These are phyloP conservation scores for Atherinomorus stipes DNA, from an alignment of 2,113 vertebrate species.

Conservation along the genomic window DNA sequence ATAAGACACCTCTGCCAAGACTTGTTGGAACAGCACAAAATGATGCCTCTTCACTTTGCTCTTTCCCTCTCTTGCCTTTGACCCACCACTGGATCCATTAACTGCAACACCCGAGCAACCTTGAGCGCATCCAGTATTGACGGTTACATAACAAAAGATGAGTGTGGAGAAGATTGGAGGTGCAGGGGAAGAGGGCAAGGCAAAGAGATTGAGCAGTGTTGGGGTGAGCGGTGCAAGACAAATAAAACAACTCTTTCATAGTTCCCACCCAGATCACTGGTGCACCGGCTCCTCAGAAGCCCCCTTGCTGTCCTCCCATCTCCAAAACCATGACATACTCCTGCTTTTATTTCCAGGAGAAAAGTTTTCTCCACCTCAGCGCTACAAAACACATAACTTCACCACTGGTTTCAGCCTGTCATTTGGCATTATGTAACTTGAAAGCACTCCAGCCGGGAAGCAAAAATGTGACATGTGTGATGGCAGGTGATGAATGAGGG, in stretches of 20 bases:
- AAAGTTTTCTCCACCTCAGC: constrained; percentile 46
- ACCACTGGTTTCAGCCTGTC: constrained; percentile 63
- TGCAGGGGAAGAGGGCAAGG: constrained; percentile 24
- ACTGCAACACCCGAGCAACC: constrained; percentile 55
- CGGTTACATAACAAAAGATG: constrained; percentile 62
- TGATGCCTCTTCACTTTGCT: constrained; percentile 48
- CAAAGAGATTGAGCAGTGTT: constrained; percentile 40
- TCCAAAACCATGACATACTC: constrained; percentile 63
- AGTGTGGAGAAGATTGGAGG: constrained; percentile 44
- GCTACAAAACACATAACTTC: constrained; percentile 58
- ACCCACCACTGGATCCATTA: constrained; percentile 69
- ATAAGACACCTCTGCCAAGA: constrained; percentile 26
- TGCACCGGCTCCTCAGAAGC: constrained; percentile 3
- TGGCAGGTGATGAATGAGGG: constrained; percentile 52
- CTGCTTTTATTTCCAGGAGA: constrained; percentile 19
- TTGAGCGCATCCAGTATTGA: constrained; percentile 59
- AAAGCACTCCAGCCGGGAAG: constrained; percentile 60
- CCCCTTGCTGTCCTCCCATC: constrained; percentile 18
- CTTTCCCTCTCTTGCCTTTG: constrained; percentile 51
- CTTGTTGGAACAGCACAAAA: constrained; percentile 46
- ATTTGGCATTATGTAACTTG: constrained; percentile 70
- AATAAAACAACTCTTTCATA: constrained; percentile 34
- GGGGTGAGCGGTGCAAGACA: constrained; percentile 42
- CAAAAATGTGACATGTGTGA: constrained; percentile 54
- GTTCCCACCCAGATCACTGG: constrained; percentile 22